phyloP scores from a whole-genome alignment of 2,113 vertebrate genomes.

The Anser cygnoides region DNA sequence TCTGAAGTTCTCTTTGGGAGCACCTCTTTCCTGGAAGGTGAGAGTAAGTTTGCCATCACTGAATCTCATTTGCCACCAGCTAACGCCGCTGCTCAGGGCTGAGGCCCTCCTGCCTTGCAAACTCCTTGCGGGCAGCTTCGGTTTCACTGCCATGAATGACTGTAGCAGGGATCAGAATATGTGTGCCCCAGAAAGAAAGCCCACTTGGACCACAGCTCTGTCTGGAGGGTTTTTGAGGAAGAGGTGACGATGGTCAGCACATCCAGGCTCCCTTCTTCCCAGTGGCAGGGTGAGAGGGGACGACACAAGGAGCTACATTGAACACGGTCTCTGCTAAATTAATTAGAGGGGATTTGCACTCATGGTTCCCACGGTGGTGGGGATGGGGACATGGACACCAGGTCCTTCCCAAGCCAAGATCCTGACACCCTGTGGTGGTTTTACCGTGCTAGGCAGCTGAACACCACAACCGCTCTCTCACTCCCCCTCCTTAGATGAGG shows the following conservation, averaged over 20 bases:
- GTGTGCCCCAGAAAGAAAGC: not conserved
- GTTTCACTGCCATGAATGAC: not conserved
- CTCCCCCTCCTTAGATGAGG: no score
- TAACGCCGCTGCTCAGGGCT: not conserved
- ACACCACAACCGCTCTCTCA: no score
- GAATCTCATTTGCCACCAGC: not conserved
- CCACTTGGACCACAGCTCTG: rapidly evolving
- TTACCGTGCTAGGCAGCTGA: no score
- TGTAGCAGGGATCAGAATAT: not conserved
- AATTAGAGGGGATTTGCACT: not conserved
- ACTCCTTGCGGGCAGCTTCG: not conserved
- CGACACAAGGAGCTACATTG: not conserved
- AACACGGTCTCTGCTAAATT: not conserved
- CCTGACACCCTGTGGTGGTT: no score
- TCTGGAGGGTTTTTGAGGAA: not conserved
- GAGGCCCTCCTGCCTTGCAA: not conserved
- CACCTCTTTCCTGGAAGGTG: not conserved
- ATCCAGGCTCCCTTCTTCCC: not conserved
- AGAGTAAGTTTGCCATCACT: not conserved
- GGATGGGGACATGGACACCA: rapidly evolving
- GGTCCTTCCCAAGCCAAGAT: not conserved
- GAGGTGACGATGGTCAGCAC: not conserved
- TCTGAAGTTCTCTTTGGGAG: not conserved
- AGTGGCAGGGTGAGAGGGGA: not conserved
- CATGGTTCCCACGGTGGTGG: not conserved